Percentiles rank a stretch among this genome's conserved stretches.
Conservation (phyloP, 2,797 vertebrate genomes). For the Cynopterus sphinx region DNA sequence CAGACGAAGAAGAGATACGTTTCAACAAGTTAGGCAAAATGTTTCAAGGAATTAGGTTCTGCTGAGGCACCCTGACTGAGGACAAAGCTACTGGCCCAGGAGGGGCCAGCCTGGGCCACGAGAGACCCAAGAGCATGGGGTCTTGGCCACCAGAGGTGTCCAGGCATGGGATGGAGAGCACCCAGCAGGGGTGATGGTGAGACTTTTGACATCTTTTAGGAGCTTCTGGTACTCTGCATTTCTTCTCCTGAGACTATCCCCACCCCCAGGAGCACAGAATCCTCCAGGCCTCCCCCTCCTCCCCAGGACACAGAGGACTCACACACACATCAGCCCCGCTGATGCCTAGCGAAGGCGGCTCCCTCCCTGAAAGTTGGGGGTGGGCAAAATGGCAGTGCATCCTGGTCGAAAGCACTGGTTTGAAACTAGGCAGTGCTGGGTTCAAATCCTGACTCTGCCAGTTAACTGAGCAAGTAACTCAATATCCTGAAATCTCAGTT, state of each 20-base stretch:
- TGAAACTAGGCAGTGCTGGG: not conserved
- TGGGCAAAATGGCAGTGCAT: not conserved
- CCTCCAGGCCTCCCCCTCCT: not conserved
- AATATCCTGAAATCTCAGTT: not conserved
- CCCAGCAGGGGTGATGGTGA: not conserved
- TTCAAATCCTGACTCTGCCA: not conserved
- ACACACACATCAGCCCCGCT: not conserved
- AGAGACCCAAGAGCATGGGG: not conserved
- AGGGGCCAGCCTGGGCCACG: not conserved
- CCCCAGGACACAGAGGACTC: not conserved
- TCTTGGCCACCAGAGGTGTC: not conserved
- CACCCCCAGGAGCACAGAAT: not conserved
- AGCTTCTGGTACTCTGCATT: not conserved
- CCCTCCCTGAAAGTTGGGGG: not conserved
- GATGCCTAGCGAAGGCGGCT: not conserved
- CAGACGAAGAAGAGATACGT: constrained; percentile 41
- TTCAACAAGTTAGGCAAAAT: constrained; percentile 40
- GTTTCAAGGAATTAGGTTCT: not conserved
- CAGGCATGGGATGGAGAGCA: not conserved
- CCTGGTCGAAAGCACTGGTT: not conserved
- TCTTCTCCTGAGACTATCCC: not conserved
- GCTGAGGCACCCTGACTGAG: not conserved
- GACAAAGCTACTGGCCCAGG: not conserved
- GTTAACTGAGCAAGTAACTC: not conserved
- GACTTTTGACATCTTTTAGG: not conserved